Base-by-base conservation (phyloP, 2,888 invertebrate species). In the Stenotaenia linearis region DNA sequence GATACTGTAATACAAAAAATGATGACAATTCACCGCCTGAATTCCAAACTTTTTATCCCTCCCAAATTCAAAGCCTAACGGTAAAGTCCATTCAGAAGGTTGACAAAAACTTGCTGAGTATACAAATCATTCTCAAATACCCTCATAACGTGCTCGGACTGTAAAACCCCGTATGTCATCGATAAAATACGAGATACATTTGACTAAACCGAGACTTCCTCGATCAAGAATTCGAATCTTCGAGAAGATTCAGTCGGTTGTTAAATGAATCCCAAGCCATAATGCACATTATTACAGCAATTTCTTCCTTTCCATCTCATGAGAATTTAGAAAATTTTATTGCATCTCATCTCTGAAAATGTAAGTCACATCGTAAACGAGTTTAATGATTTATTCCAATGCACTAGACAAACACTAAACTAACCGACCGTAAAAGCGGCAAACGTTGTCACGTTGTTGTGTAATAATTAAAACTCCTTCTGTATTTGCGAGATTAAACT, bases 21-120 rank as follows among this genome's bases (percentile, higher is more conserved):
- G 45, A 45, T 32, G 4, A 32, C 5, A 45, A 69, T 69, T 69
- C 69, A 25, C 69, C 4, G 4, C 4, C 12, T 25, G 69, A 28
- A 69, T 69, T 69, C 25, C 2, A 69, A 69, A 23, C 25, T 69
- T 69, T n/a, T 4, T n/a, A 25, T 69, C 28, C 25, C 28, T n/a
- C n/a, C n/a, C n/a, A n/a, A 4, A 12, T 69, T 28, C 23, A 25
- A 69, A 28, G 28, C n/a, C 28, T 61, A 21, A 61, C 21, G 61
- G 23, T 61, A 61, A 69, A 28, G 7, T 28, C 28, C 25, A 25
- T 25, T 23, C 3, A 45, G 45, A 7, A 69, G 25, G 69, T 69
- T 69, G 69, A 28, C 69, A 12, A 69, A 28, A 69, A 69, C 69
- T 69, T 69, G 69, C 69, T 69, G 69, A 23, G 69, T 69, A 23